Evolutionary conservation across 2,113 vertebrate species (phyloP).

Genomic region (Isichthys henryi): DNA sequence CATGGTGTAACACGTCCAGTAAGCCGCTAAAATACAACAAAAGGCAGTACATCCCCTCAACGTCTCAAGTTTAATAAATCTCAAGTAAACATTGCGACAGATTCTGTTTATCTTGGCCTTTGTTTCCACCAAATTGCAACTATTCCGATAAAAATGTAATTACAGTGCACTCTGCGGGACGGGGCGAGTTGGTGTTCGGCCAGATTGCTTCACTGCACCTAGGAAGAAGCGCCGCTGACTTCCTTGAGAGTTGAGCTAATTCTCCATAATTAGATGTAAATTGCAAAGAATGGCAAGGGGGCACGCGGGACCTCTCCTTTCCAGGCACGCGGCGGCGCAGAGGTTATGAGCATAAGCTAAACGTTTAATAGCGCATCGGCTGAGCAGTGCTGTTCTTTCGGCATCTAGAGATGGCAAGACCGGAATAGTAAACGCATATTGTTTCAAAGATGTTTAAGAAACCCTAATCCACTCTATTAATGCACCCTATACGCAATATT

Average conservation of each 20-base stretch:
- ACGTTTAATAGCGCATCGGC: not conserved
- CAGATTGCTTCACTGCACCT: conserved; percentile 14
- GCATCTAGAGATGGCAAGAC: not conserved
- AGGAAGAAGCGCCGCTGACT: not conserved
- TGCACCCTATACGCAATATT: not conserved
- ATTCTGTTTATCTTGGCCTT: not conserved
- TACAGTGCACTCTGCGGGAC: not conserved
- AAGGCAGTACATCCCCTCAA: not conserved
- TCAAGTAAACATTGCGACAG: conserved; percentile 5
- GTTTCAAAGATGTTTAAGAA: not conserved
- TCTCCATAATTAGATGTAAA: conserved; percentile 21
- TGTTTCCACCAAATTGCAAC: conserved; percentile 10
- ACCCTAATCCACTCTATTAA: not conserved
- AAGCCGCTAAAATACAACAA: not conserved
- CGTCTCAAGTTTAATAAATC: conserved; percentile 7
- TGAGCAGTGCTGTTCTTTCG: not conserved
- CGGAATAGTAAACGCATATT: not conserved
- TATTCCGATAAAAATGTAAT: conserved; percentile 17
- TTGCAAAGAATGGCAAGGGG: conserved; percentile 18
- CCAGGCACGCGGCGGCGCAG: not conserved
- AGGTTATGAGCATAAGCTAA: not conserved
- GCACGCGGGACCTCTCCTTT: conserved; percentile 8
- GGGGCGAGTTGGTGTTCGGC: conserved; percentile 6
- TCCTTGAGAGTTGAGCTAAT: conserved; percentile 19
- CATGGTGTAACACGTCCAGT: not conserved